Evolutionary conservation across 2,888 invertebrate species (phyloP).

Genomic region (Chrysolina americana): DNA sequence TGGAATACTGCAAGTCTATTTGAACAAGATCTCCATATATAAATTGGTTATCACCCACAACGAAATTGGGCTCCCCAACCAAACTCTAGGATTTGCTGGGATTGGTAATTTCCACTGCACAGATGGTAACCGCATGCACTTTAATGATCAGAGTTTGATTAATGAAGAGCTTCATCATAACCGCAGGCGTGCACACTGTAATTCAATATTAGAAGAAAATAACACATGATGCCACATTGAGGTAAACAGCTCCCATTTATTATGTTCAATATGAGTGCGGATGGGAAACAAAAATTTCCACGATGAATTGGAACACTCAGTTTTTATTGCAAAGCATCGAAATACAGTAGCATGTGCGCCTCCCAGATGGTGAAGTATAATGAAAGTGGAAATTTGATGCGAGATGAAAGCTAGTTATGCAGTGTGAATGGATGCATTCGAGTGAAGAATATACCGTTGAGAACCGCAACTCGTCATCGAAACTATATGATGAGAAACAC

Average conservation of each 20-base stretch:
- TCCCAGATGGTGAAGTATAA: not conserved
- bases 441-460: no score
- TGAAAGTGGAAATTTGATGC: not conserved
- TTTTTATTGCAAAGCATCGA: not conserved
- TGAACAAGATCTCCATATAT: slow-evolving; percentile 22
- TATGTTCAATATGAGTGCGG: not conserved
- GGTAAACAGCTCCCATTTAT: not conserved
- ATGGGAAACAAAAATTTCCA: not conserved
- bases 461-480: no score
- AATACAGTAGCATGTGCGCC: not conserved
- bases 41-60: slow-evolving; percentile 21
- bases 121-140: slow-evolving; percentile 14
- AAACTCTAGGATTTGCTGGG: slow-evolving; percentile 9
- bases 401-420: no score
- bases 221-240: slow-evolving; percentile 1
- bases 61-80: slow-evolving; percentile 13
- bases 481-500: no score
- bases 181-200: not conserved
- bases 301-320: not conserved
- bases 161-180: slow-evolving; percentile 14
- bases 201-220: slow-evolving; percentile 9
- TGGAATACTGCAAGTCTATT: slow-evolving; percentile 2
- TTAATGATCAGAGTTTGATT: slow-evolving; percentile 27
- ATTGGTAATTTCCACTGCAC: slow-evolving; percentile 27
- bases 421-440: no score